Evolutionary conservation across 2,888 invertebrate genomes (phyloP).

Genomic region (Drosophila incognita): DNA sequence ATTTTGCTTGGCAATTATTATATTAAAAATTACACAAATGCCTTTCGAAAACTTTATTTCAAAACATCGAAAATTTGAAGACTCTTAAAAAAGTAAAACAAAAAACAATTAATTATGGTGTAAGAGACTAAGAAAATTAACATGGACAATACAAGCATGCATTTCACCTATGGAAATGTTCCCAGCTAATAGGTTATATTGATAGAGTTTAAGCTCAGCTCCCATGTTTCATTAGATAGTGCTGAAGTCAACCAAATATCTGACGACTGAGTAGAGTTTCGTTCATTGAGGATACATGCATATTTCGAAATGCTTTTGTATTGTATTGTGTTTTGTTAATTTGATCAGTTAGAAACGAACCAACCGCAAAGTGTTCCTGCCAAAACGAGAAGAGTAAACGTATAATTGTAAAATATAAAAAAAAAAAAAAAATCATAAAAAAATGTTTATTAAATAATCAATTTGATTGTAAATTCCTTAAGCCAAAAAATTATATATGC

Average conservation of each 20-base stretch:
- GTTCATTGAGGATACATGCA: constrained; percentile 2
- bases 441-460: constrained; percentile 25
- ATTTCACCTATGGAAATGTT: constrained; percentile 31
- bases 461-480: constrained; percentile 24
- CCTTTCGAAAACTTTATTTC: constrained; percentile 41
- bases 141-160: constrained; percentile 54
- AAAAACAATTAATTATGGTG: constrained; percentile 19
- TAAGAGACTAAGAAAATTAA: constrained; percentile 49
- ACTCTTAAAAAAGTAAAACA: not conserved
- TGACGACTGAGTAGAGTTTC: constrained; percentile 46
- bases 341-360: constrained; percentile 45
- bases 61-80: constrained; percentile 38
- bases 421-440: not conserved
- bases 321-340: constrained; percentile 55
- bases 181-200: constrained; percentile 25
- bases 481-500: constrained; percentile 3
- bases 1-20: constrained; percentile 59
- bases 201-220: constrained; percentile 35
- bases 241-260: constrained; percentile 50
- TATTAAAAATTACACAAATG: constrained; percentile 20
- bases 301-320: constrained; percentile 31
- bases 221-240: constrained; percentile 22
- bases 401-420: constrained; percentile 19
- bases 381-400: constrained; percentile 26
- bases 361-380: constrained; percentile 66